Percentiles rank a stretch among this genome's conserved stretches.
phyloP scores from a whole-genome alignment of 2,113 vertebrate species.

The Oxygymnocypris stewartii region DNA sequence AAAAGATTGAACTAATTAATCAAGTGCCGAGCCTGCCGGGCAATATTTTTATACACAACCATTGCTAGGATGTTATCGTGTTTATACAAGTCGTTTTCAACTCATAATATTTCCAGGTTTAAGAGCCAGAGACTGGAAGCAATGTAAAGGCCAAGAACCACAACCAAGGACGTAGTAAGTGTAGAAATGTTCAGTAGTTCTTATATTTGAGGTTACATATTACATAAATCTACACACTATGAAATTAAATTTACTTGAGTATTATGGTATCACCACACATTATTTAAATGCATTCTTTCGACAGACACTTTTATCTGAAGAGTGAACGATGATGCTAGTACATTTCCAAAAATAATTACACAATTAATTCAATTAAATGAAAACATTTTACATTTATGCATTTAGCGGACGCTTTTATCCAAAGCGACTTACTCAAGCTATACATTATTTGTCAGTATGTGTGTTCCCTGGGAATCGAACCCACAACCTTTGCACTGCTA shows the following conservation, averaged over 20 bases:
- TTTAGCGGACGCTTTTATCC: no score
- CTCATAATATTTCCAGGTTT: conserved; percentile 11
- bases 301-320: background rate
- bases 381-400: no score
- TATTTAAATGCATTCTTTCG: background rate
- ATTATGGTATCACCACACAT: background rate
- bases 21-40: conserved; percentile 23
- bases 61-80: conserved; percentile 11
- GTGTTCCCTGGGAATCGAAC: no score
- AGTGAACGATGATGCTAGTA: no score
- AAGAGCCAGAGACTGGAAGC: background rate
- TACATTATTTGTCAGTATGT: no score
- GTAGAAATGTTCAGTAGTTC: background rate
- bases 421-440: no score
- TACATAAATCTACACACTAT: background rate
- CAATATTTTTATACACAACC: conserved; percentile 9
- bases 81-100: background rate
- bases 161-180: background rate
- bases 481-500: no score
- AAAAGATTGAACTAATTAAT: conserved; percentile 45
- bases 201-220: background rate
- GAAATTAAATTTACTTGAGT: background rate
- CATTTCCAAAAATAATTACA: no score
- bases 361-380: no score
- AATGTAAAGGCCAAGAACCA: background rate